phyloP scores from a whole-genome alignment of 2,888 invertebrate genomes.

The Rhodophaea formosa region DNA sequence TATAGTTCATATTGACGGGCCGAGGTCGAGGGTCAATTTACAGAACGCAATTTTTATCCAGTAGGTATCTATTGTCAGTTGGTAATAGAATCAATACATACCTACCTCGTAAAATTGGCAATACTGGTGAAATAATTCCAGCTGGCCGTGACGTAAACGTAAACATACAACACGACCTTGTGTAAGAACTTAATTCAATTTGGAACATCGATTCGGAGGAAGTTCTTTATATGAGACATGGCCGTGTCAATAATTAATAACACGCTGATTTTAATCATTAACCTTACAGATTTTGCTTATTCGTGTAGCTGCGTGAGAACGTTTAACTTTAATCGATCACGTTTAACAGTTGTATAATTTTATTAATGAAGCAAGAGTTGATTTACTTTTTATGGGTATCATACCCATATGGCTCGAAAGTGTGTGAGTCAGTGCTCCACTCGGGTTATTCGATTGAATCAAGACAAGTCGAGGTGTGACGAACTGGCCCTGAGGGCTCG shows the following conservation, averaged over 20 bases:
- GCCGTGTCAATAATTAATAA: not conserved
- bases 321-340: not conserved
- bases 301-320: constrained; percentile 7
- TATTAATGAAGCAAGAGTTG: constrained; percentile 16
- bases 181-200: constrained; percentile 39
- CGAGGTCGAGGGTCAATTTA: no score
- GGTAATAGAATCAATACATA: constrained; percentile 4
- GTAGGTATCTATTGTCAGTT: no score
- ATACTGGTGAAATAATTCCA: not conserved
- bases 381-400: constrained; percentile 19
- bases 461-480: constrained; percentile 55
- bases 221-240: not conserved
- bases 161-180: constrained; percentile 36
- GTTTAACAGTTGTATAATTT: constrained; percentile 4
- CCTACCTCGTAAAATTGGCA: constrained; percentile 10
- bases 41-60: no score
- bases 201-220: not conserved
- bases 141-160: constrained; percentile 42
- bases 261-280: not conserved
- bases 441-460: constrained; percentile 51
- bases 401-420: constrained; percentile 23
- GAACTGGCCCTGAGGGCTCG: constrained; percentile 52
- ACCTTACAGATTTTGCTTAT: not conserved
- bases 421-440: constrained; percentile 42
- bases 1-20: no score